These are phyloP conservation scores for Tubulanus polymorphus DNA, from an alignment of 2,888 invertebrate species.

Conservation along the genomic window DNA sequence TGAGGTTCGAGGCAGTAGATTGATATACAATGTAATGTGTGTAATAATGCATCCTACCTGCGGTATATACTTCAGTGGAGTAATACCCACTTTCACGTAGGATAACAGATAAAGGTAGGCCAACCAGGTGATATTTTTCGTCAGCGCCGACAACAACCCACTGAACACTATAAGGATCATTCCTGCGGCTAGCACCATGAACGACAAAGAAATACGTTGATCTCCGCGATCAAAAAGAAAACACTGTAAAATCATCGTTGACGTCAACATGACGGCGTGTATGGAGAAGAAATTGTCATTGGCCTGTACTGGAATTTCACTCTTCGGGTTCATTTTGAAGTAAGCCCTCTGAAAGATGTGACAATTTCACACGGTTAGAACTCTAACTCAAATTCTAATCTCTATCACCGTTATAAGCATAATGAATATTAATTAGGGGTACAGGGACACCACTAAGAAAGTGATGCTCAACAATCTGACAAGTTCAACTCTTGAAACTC, in stretches of 20 bases:
- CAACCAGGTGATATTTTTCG: not conserved
- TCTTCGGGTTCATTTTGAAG: conserved; percentile 70
- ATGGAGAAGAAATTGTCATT: conserved; percentile 92
- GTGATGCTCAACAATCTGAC: too few species aligned
- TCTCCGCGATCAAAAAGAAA: conserved; percentile 65
- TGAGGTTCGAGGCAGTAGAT: too few species aligned
- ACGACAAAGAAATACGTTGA: not conserved
- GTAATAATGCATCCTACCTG: too few species aligned
- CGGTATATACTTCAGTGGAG: not conserved
- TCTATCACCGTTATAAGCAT: too few species aligned
- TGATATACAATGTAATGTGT: too few species aligned
- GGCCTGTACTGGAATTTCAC: conserved; percentile 82
- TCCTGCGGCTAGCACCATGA: not conserved
- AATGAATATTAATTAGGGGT: too few species aligned
- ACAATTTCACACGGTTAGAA: too few species aligned
- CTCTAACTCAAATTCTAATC: not conserved
- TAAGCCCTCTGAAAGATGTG: conserved; percentile 71
- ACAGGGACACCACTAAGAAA: too few species aligned
- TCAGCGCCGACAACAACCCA: not conserved
- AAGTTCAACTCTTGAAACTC: too few species aligned
- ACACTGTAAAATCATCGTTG: conserved; percentile 79
- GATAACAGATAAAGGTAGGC: not conserved
- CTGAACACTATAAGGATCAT: not conserved
- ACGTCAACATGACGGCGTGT: conserved; percentile 79
- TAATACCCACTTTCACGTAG: not conserved